Evolutionary conservation across 2,888 invertebrate species (phyloP).

Genomic region (Alentia gelatinosa): DNA sequence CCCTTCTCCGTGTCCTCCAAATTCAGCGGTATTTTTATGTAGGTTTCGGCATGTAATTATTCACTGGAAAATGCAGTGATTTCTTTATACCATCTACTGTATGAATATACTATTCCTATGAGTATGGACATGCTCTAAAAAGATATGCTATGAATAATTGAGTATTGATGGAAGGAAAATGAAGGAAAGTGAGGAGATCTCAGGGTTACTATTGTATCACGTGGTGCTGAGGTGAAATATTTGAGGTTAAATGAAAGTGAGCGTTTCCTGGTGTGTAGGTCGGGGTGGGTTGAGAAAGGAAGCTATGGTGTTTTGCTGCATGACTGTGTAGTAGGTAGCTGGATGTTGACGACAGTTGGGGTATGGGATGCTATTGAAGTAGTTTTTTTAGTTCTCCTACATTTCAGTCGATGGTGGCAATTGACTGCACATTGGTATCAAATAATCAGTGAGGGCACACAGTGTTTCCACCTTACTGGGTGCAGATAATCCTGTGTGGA

Average conservation of each 20-base stretch:
- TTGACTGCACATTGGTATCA: too few relatives aligned
- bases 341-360: too few relatives aligned
- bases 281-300: neutral
- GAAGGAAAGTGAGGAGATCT: neutral
- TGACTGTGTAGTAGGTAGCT: neutral
- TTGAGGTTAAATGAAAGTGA: neutral
- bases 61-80: too few relatives aligned
- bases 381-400: too few relatives aligned
- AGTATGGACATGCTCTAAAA: neutral
- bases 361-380: neutral
- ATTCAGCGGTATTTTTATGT: neutral
- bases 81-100: too few relatives aligned
- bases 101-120: neutral
- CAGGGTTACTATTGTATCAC: neutral
- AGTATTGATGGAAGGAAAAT: neutral
- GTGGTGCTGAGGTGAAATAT: neutral
- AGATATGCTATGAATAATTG: too few relatives aligned
- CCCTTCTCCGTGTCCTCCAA: neutral
- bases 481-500: too few relatives aligned
- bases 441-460: too few relatives aligned
- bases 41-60: too few relatives aligned
- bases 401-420: too few relatives aligned
- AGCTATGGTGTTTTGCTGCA: neutral
- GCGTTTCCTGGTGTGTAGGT: too few relatives aligned
- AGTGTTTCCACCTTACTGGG: too few relatives aligned